These are phyloP conservation scores for Volucella inanis DNA, from an alignment of 2,888 invertebrate genomes.

Conservation along the genomic window DNA sequence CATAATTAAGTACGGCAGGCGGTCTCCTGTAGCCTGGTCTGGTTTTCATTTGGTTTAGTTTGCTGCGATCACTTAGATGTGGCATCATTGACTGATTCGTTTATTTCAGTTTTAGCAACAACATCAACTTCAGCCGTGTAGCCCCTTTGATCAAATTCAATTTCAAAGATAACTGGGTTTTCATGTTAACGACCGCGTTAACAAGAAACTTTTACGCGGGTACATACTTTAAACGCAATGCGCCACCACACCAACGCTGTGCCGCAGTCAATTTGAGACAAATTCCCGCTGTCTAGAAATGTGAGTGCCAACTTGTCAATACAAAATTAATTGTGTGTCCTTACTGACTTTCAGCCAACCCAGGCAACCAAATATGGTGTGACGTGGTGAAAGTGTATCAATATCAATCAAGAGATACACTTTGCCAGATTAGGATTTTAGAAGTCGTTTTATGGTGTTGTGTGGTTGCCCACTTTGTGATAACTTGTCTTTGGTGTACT, in stretches of 20 bases:
- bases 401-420: slow-evolving; percentile 71
- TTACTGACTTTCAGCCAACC: slow-evolving; percentile 41
- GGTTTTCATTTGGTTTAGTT: background rate
- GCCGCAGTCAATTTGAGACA: slow-evolving; percentile 19
- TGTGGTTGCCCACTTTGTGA: background rate
- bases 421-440: slow-evolving; percentile 53
- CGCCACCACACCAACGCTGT: slow-evolving; percentile 18
- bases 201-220: slow-evolving; percentile 58
- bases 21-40: background rate
- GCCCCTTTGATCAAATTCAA: slow-evolving; percentile 44
- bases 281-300: slow-evolving; percentile 49
- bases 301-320: slow-evolving; percentile 71
- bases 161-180: slow-evolving; percentile 61
- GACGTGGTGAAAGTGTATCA: slow-evolving; percentile 71
- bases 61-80: slow-evolving; percentile 24
- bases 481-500: slow-evolving; percentile 7
- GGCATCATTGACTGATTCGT: slow-evolving; percentile 52
- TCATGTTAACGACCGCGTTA: slow-evolving; percentile 68
- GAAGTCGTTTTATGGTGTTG: slow-evolving; percentile 22
- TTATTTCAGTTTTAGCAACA: background rate
- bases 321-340: slow-evolving; percentile 73
- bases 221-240: slow-evolving; percentile 10
- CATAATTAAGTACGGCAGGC: slow-evolving; percentile 43
- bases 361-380: slow-evolving; percentile 51
- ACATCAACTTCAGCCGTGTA: no score